A percentile compares a stretch with the other conserved stretches of the same genome.
These are phyloP conservation scores for Pagetopsis macropterus DNA, from an alignment of 2,797 vertebrate genomes.

Conservation along the genomic window DNA sequence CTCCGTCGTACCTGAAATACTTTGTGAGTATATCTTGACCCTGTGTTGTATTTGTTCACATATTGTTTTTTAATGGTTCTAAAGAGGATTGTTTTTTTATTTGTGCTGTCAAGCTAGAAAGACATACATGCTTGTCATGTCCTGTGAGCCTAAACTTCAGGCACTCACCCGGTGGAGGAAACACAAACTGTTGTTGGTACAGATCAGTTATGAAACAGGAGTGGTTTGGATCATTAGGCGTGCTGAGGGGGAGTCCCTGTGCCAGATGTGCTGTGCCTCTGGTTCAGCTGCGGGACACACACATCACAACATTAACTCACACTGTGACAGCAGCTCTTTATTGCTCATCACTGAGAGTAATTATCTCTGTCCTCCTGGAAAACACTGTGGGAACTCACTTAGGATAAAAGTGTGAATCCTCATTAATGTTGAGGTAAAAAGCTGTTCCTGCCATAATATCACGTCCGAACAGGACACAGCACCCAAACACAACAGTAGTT, in stretches of 20 bases:
- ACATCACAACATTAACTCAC: conserved; percentile 37
- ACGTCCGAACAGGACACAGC: not conserved
- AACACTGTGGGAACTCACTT: conserved; percentile 33
- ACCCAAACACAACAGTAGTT: not conserved
- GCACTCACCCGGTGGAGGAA: conserved; percentile 11
- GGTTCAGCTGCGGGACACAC: conserved; percentile 38
- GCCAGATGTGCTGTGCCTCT: conserved; percentile 56
- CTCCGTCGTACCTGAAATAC: not conserved
- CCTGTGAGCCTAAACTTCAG: conserved; percentile 18
- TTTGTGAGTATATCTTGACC: conserved; percentile 6
- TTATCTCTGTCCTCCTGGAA: conserved; percentile 47
- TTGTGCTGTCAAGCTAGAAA: conserved; percentile 3
- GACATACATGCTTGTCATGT: not conserved
- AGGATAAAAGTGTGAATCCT: conserved; percentile 34
- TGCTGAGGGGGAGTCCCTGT: conserved; percentile 46
- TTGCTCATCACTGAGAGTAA: conserved; percentile 56
- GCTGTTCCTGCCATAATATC: not conserved
- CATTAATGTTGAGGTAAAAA: conserved; percentile 34
- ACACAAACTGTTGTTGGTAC: conserved; percentile 22
- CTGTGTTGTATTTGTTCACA: not conserved
- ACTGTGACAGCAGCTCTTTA: conserved; percentile 40
- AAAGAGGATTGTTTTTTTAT: not conserved
- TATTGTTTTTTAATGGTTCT: not conserved
- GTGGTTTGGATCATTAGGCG: conserved; percentile 39
- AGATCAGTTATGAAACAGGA: conserved; percentile 34